Evolutionary conservation across 2,797 vertebrate species (phyloP).

Genomic region (Bradypus variegatus): DNA sequence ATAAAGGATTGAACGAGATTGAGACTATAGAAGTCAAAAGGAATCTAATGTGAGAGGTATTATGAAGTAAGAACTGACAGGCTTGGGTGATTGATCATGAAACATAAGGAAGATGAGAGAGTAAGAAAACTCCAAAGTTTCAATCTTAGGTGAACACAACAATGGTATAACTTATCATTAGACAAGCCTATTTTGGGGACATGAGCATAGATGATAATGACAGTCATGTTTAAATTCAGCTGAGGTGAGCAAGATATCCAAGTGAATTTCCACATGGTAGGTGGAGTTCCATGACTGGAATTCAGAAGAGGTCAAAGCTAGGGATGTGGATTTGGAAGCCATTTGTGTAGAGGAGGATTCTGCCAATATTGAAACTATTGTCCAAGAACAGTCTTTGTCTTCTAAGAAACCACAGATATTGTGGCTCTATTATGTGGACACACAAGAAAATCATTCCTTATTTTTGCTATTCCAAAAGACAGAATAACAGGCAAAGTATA

Average conservation of each 20-base stretch:
- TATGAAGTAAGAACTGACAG: not conserved
- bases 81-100: not conserved
- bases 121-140: not conserved
- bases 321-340: slow-evolving; percentile 44
- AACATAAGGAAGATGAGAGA: not conserved
- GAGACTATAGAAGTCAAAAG: not conserved
- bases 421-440: slow-evolving; percentile 12
- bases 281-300: slow-evolving; percentile 12
- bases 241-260: slow-evolving; percentile 5
- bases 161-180: not conserved
- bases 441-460: slow-evolving; percentile 3
- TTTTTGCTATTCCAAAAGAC: slow-evolving; percentile 18
- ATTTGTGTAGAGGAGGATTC: not conserved
- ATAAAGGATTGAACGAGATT: not conserved
- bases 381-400: slow-evolving; percentile 8
- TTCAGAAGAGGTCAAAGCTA: slow-evolving; percentile 25
- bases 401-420: slow-evolving; percentile 22
- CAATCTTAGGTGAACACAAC: not conserved
- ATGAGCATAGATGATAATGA: not conserved
- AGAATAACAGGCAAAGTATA: not conserved
- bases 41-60: not conserved
- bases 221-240: slow-evolving; percentile 7
- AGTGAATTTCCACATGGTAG: not conserved
- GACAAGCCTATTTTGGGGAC: not conserved
- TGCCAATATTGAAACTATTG: slow-evolving; percentile 27